Evolutionary conservation across 2,888 invertebrate species (phyloP).

Genomic region (Charanyca ferruginea): DNA sequence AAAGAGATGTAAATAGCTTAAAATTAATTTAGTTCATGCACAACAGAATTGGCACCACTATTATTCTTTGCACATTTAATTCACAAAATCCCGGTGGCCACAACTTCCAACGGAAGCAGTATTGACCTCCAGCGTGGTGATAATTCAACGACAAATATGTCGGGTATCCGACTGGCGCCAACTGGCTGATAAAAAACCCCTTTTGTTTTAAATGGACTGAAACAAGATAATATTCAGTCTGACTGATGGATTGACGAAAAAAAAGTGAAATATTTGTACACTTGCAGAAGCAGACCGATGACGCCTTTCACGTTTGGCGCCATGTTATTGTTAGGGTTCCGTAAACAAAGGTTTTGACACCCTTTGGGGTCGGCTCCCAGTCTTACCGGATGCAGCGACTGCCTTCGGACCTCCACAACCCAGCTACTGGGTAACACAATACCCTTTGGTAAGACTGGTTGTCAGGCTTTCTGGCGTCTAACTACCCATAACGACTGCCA

Average conservation of each 20-base stretch:
- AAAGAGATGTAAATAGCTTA: too few species aligned
- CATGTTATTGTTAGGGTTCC: too few species aligned
- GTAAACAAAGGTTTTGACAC: too few species aligned
- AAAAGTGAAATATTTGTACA: slow-evolving; percentile 59
- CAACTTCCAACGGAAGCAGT: slow-evolving; percentile 47
- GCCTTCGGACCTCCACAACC: too few species aligned
- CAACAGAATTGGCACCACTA: too few species aligned
- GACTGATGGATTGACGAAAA: slow-evolving; percentile 52
- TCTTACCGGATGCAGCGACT: too few species aligned
- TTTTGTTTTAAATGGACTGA: slow-evolving; percentile 75
- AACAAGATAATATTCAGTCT: slow-evolving; percentile 65
- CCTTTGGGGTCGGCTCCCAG: too few species aligned
- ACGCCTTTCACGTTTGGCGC: slow-evolving; percentile 73
- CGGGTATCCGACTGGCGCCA: slow-evolving; percentile 78
- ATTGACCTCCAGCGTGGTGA: slow-evolving; percentile 76
- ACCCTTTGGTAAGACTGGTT: too few species aligned
- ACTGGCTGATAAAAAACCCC: slow-evolving; percentile 69
- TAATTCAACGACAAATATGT: slow-evolving; percentile 73
- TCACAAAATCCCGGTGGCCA: slow-evolving; percentile 49
- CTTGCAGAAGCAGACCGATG: slow-evolving; percentile 66
- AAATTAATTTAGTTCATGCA: too few species aligned
- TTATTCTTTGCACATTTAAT: slow-evolving; percentile 49
- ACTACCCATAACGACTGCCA: too few species aligned
- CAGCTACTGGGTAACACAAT: too few species aligned
- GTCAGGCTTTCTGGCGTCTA: too few species aligned